phyloP scores from a whole-genome alignment of 2,113 vertebrate genomes.

The Thymallus thymallus region DNA sequence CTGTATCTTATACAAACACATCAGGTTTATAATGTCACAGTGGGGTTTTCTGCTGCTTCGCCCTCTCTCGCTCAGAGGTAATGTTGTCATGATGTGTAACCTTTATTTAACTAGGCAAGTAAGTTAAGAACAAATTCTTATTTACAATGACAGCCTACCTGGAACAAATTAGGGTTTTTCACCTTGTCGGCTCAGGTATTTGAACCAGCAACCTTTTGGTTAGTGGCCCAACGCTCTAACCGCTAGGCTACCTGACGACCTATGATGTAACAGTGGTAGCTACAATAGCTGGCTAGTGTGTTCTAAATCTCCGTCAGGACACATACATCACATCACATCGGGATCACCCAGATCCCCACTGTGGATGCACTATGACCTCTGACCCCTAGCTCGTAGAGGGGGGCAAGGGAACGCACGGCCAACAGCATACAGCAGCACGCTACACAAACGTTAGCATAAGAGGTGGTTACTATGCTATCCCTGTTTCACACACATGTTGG shows the following conservation, averaged over 20 bases:
- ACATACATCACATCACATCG: slow-evolving; percentile 13
- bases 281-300: not conserved
- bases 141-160: no score
- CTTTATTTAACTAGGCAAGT: no score
- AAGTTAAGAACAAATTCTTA: no score
- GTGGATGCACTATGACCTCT: not conserved
- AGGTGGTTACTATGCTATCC: not conserved
- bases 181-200: no score
- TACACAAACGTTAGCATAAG: not conserved
- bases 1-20: slow-evolving; percentile 3
- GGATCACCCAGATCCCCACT: not conserved
- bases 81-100: slow-evolving; percentile 16
- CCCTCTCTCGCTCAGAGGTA: slow-evolving; percentile 17
- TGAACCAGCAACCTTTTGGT: no score
- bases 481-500: not conserved
- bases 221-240: no score
- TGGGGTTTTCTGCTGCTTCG: not conserved
- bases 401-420: not conserved
- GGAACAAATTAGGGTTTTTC: no score
- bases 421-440: not conserved
- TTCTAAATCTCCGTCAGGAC: slow-evolving; percentile 10
- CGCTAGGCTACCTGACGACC: no score
- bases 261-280: slow-evolving; percentile 24
- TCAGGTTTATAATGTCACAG: slow-evolving; percentile 18
- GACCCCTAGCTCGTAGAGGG: not conserved